Percentiles rank a stretch among this genome's conserved stretches.
Evolutionary conservation across 2,113 vertebrate species (phyloP).

Genomic region (Ascaphus truei): DNA sequence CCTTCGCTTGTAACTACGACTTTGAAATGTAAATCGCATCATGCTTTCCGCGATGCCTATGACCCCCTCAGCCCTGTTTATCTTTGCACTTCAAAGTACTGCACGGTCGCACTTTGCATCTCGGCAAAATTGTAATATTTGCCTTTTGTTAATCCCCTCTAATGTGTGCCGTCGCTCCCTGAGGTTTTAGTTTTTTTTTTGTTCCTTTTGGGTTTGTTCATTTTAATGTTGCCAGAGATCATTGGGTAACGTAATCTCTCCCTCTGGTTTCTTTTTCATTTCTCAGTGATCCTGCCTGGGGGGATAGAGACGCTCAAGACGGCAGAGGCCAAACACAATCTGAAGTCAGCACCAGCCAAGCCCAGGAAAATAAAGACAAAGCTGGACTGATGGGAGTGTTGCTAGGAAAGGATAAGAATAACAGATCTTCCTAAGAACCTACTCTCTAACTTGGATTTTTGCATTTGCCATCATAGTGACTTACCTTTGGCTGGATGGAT

Average conservation of each 20-base stretch:
- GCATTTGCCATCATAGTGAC: conserved; percentile 60
- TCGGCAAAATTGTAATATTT: conserved; percentile 62
- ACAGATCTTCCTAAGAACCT: neutral
- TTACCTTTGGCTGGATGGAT: conserved; percentile 71
- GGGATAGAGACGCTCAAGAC: conserved; percentile 48
- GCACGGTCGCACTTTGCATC: conserved; percentile 63
- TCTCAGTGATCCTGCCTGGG: conserved; percentile 57
- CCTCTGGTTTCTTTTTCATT: conserved; percentile 54
- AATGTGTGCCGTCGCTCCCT: conserved; percentile 44
- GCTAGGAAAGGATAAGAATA: neutral
- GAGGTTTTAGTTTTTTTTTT: conserved; percentile 42
- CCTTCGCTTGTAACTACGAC: conserved; percentile 52
- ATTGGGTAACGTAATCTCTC: conserved; percentile 58
- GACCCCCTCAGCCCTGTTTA: conserved; percentile 51
- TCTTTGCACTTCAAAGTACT: conserved; percentile 62
- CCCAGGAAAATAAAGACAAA: conserved; percentile 50
- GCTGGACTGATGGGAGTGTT: conserved; percentile 45
- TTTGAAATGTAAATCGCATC: conserved; percentile 53
- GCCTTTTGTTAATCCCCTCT: conserved; percentile 51
- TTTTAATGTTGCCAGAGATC: conserved; percentile 49
- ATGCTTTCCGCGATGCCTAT: conserved; percentile 45
- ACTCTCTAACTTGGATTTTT: neutral
- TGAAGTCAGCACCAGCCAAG: conserved; percentile 35
- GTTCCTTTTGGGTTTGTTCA: conserved; percentile 43
- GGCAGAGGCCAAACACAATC: conserved; percentile 43